These are phyloP conservation scores for Aegotheles bennettii DNA, from an alignment of 2,113 vertebrate species.

Conservation along the genomic window DNA sequence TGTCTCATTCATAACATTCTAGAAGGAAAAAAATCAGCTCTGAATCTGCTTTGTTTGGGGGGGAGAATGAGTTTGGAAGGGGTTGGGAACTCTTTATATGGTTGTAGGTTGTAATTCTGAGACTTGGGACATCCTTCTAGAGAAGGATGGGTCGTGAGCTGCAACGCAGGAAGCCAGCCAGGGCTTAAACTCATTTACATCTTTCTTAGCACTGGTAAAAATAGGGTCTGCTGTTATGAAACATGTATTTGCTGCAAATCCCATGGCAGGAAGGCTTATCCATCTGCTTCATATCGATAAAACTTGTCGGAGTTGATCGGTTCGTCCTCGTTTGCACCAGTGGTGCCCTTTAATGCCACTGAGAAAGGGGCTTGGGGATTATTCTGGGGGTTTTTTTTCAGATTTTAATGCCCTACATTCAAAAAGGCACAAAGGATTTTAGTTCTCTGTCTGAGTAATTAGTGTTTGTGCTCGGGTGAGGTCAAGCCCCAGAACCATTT, in stretches of 20 bases:
- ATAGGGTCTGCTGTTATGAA: neutral
- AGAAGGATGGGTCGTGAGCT: neutral
- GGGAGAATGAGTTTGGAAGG: neutral
- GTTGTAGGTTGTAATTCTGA: neutral
- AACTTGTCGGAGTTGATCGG: neutral
- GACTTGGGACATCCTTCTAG: neutral
- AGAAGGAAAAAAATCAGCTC: neutral
- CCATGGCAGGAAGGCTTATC: neutral
- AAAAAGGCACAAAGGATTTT: constrained; percentile 20
- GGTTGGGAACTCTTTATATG: neutral
- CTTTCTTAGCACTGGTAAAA: neutral
- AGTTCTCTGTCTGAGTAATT: neutral
- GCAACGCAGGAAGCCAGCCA: neutral
- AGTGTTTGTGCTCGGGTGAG: accelerated
- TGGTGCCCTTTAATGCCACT: neutral
- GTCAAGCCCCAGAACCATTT: neutral
- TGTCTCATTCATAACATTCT: neutral
- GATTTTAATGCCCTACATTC: constrained; percentile 12
- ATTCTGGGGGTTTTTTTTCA: neutral
- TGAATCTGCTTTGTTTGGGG: neutral
- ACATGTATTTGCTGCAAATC: neutral
- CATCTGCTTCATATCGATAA: neutral
- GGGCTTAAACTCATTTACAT: neutral
- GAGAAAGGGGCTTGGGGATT: neutral
- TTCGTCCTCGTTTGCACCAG: neutral